Percentiles rank a stretch among this genome's conserved stretches.
These are phyloP conservation scores for Elephas maximus DNA, from an alignment of 2,113 vertebrate species.

Conservation along the genomic window DNA sequence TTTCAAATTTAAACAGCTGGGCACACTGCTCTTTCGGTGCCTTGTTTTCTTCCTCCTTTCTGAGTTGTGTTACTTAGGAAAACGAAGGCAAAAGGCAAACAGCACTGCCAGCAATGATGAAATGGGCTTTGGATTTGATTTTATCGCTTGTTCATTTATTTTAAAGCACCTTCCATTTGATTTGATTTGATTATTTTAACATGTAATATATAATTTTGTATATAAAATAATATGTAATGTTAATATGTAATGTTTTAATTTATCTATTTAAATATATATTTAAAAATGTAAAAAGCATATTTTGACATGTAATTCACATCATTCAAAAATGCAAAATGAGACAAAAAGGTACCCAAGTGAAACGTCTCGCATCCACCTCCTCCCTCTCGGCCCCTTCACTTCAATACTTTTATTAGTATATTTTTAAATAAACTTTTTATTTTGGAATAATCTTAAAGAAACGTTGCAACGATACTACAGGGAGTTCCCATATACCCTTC, in stretches of 20 bases:
- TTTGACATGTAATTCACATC: neutral
- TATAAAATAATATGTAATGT: too few species aligned
- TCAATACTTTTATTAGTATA: neutral
- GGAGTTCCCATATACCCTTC: too few species aligned
- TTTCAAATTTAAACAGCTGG: constrained; percentile 31
- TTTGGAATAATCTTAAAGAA: too few species aligned
- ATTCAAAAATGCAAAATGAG: constrained; percentile 28
- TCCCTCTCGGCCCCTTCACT: neutral
- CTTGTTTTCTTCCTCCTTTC: neutral
- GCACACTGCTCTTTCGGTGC: neutral
- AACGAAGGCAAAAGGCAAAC: constrained; percentile 32
- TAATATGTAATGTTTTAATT: too few species aligned
- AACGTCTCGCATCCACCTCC: neutral
- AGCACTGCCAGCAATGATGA: neutral
- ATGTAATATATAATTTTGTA: too few species aligned
- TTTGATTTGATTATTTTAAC: neutral
- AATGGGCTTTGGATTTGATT: neutral
- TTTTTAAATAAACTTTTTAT: too few species aligned
- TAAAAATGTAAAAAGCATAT: neutral
- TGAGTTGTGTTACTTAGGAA: constrained; percentile 8
- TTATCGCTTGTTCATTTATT: constrained; percentile 31
- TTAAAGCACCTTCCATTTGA: constrained; percentile 17
- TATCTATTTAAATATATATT: too few species aligned
- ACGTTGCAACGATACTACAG: too few species aligned
- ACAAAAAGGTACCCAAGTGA: neutral